A percentile compares a stretch with the other conserved stretches of the same genome.
Evolutionary conservation across 2,797 vertebrate genomes (phyloP).

Genomic region (Enteromius paludinosus): DNA sequence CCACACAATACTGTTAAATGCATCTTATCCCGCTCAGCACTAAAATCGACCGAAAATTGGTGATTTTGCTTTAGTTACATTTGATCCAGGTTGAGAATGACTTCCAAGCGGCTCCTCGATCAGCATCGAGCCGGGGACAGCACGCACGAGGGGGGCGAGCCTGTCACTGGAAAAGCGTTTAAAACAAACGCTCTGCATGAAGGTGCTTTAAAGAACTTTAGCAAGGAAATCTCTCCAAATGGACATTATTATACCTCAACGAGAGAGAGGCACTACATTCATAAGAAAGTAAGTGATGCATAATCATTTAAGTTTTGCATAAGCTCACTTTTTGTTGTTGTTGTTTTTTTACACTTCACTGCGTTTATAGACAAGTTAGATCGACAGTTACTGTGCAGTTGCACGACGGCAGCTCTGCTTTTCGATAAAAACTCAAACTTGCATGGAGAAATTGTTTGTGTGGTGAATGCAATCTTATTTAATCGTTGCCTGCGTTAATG

Average conservation of each 20-base stretch:
- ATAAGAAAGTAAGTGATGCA: slow-evolving; percentile 77
- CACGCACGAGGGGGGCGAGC: slow-evolving; percentile 67
- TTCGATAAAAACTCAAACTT: neutral
- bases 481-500: neutral
- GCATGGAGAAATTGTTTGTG: neutral
- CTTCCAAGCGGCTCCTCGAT: slow-evolving; percentile 77
- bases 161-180: slow-evolving; percentile 63
- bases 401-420: neutral
- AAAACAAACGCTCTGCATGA: slow-evolving; percentile 70
- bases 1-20: slow-evolving; percentile 79
- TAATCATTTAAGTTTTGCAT: neutral
- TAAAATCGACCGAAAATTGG: slow-evolving; percentile 72
- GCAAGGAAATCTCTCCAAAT: slow-evolving; percentile 63
- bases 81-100: slow-evolving; percentile 74
- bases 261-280: slow-evolving; percentile 68
- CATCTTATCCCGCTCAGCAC: slow-evolving; percentile 73
- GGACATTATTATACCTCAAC: slow-evolving; percentile 64
- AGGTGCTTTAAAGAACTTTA: slow-evolving; percentile 59
- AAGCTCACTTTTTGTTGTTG: neutral
- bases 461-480: neutral
- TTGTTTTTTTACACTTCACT: neutral
- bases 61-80: slow-evolving; percentile 74
- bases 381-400: neutral
- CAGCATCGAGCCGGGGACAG: slow-evolving; percentile 68
- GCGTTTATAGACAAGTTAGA: neutral